Percentiles rank a stretch among this genome's conserved stretches.
Evolutionary conservation across 2,797 vertebrate species (phyloP).

Genomic region (Anolis apletophallus): DNA sequence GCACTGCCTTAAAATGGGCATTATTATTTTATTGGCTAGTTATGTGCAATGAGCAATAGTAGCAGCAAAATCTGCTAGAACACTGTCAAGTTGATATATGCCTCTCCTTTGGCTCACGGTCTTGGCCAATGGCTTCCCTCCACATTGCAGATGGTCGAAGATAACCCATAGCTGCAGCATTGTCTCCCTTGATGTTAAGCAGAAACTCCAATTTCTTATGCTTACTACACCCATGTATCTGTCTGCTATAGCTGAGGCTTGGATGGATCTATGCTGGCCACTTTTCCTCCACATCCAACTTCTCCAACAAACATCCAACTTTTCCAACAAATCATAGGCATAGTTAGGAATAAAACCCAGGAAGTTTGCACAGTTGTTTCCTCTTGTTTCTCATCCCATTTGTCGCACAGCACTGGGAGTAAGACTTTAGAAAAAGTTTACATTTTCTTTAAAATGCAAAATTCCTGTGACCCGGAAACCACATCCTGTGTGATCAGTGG

Average conservation of each 20-base stretch:
- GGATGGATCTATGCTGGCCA: not conserved
- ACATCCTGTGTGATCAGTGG: not conserved
- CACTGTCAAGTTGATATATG: not conserved
- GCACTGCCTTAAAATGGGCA: not conserved
- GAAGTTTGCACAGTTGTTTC: not conserved
- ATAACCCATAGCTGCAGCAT: not conserved
- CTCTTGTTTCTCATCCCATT: not conserved
- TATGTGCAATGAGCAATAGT: not conserved
- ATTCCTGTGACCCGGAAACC: not conserved
- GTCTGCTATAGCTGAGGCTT: slow-evolving; percentile 21
- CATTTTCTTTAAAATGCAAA: not conserved
- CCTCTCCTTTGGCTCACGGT: not conserved
- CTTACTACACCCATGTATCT: slow-evolving; percentile 13
- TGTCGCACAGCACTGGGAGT: not conserved
- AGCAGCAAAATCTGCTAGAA: not conserved
- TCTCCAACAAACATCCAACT: not conserved
- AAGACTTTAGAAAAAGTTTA: not conserved
- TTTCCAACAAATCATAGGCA: not conserved
- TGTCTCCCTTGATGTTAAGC: not conserved
- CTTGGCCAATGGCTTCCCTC: slow-evolving; percentile 7
- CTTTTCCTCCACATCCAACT: not conserved
- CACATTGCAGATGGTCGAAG: not conserved
- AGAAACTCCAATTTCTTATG: slow-evolving; percentile 4
- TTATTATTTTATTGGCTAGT: not conserved
- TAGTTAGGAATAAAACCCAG: not conserved